phyloP scores from a whole-genome alignment of 2,113 vertebrate genomes.

The Aphelocoma coerulescens region DNA sequence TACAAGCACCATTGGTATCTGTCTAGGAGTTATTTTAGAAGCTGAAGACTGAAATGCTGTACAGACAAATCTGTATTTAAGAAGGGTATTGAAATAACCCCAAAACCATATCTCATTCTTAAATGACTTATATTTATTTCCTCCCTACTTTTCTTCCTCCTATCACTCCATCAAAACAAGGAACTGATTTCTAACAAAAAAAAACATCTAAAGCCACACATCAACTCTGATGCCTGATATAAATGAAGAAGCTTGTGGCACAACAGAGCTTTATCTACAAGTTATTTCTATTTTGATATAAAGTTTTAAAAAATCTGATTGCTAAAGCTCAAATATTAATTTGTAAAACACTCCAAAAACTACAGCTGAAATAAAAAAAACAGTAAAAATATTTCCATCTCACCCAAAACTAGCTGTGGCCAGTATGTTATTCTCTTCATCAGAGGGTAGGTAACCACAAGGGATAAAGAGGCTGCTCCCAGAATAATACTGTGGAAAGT shows the following conservation, averaged over 20 bases:
- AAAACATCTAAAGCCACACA: not conserved
- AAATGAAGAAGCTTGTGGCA: not conserved
- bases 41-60: not conserved
- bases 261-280: not conserved
- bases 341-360: not conserved
- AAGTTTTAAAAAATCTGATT: not conserved
- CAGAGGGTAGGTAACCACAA: slow-evolving; percentile 89
- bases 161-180: not conserved
- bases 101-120: not conserved
- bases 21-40: not conserved
- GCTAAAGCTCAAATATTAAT: not conserved
- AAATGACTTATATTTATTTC: not conserved
- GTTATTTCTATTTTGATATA: not conserved
- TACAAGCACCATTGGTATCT: not conserved
- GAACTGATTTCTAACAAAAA: not conserved
- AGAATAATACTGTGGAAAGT: slow-evolving; percentile 79
- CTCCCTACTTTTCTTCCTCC: not conserved
- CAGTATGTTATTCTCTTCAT: slow-evolving; percentile 97
- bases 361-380: not conserved
- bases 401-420: slow-evolving; percentile 92
- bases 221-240: not conserved
- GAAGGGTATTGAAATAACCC: not conserved
- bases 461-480: slow-evolving; percentile 85
- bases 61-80: not conserved
- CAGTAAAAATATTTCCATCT: not conserved